Evolutionary conservation across 2,113 vertebrate genomes (phyloP).

Genomic region (Marcusenius ussheri): DNA sequence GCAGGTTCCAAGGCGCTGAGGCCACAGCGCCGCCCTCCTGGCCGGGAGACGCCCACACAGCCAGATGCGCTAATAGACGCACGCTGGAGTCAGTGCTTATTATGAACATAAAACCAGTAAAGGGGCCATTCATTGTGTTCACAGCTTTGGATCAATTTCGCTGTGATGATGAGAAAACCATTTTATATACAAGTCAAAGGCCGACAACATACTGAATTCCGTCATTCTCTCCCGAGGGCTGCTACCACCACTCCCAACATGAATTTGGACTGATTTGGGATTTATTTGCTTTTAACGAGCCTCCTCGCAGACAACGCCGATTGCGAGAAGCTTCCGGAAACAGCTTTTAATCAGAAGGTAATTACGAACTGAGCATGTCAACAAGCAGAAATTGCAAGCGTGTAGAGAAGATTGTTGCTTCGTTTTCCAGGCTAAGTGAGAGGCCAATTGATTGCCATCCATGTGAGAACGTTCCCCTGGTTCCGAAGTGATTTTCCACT

Average conservation of each 20-base stretch:
- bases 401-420: conserved; percentile 9
- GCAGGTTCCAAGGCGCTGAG: neutral
- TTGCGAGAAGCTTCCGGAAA: neutral
- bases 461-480: neutral
- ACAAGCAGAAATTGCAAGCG: neutral
- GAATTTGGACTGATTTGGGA: neutral
- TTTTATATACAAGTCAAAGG: neutral
- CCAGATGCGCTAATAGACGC: neutral
- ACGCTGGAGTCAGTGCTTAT: neutral
- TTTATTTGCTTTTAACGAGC: neutral
- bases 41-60: neutral
- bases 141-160: neutral
- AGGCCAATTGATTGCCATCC: conserved; percentile 1
- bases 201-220: neutral
- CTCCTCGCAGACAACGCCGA: neutral
- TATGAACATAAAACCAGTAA: neutral
- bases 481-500: conserved; percentile 3
- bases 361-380: conserved; percentile 8
- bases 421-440: conserved; percentile 10
- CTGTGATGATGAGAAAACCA: neutral
- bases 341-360: conserved; percentile 17
- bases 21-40: neutral
- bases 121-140: neutral
- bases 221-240: neutral
- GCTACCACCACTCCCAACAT: neutral